These are phyloP conservation scores for Mimachlamys varia DNA, from an alignment of 2,888 invertebrate species.

Conservation along the genomic window DNA sequence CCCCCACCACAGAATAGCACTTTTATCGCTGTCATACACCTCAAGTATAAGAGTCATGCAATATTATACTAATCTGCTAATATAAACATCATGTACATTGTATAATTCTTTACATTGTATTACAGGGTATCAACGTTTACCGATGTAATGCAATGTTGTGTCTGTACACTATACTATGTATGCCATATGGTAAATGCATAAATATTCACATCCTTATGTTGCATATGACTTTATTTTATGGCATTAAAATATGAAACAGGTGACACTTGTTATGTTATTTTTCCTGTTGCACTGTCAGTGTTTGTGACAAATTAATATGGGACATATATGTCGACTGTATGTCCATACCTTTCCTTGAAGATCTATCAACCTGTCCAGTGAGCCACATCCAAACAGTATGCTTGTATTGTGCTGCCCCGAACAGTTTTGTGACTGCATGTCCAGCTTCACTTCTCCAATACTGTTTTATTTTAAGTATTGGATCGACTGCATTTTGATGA, in stretches of 20 bases:
- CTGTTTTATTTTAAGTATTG: no score
- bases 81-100: not conserved
- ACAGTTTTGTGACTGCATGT: no score
- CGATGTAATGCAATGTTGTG: not conserved
- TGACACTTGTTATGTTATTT: not conserved
- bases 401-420: no score
- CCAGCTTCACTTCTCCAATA: no score
- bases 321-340: no score
- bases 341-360: no score
- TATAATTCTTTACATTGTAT: not conserved
- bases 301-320: no score
- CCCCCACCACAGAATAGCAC: not conserved
- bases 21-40: not conserved
- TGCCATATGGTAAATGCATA: conserved; percentile 29
- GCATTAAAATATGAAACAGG: conserved; percentile 24
- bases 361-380: no score
- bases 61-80: not conserved
- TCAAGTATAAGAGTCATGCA: not conserved
- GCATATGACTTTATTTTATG: conserved; percentile 34
- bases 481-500: no score
- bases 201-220: conserved; percentile 6
- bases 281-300: not conserved
- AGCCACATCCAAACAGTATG: no score
- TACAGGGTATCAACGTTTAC: not conserved
- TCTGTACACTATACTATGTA: conserved; percentile 2